Base-by-base conservation (phyloP, 2,888 invertebrate genomes). In the Miltochrista miniata region DNA sequence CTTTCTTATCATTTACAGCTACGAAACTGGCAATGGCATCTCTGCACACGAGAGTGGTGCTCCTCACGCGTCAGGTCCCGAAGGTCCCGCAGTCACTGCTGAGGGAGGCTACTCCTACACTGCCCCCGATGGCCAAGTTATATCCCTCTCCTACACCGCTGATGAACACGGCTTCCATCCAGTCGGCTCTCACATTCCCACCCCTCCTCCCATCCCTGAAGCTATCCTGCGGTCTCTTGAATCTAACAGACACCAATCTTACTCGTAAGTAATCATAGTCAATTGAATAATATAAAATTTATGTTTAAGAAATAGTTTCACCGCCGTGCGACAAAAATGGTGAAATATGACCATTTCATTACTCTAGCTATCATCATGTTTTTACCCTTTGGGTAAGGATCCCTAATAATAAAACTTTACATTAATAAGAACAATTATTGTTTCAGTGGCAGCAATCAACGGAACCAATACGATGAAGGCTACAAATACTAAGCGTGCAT, bases 91-190 rank as follows among this genome's bases (percentile, higher is more conserved):
- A 0, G 86, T 87, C 39, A 92, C 93, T 5, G 94, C 94, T 0
- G 93, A 94, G 63, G 94, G 94, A 30, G 93, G 90, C 45, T 94
- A 89, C 85, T 93, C 93, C 4, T 94, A 94, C 81, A 93, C 93
- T 18, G 93, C 94, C 0, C 94, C 94, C 1, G 94, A 94, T 64
- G 94, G 94, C 42, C 92, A 92, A 59, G 85, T 92, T 59, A 90
- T 94, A 66, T 91, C 93, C 30, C 79, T 95, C 48, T 87, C 92
- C n/a, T 95, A 95, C 84, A 88, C 93, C 43, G 94, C 95, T 38
- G 95, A 95, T 69, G 94, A 95, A 76, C 94, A 94, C 70, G 94
- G 94, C 51, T 94, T 94, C 87, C 93, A 93, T 72, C 93, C 94
- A 42, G 85, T 76, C 56, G 93, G 93, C 49, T 90, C 91, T 0